Evolutionary conservation across 1,140 invertebrate species (phyloP).

Genomic region (Cataglyphis hispanica): DNA sequence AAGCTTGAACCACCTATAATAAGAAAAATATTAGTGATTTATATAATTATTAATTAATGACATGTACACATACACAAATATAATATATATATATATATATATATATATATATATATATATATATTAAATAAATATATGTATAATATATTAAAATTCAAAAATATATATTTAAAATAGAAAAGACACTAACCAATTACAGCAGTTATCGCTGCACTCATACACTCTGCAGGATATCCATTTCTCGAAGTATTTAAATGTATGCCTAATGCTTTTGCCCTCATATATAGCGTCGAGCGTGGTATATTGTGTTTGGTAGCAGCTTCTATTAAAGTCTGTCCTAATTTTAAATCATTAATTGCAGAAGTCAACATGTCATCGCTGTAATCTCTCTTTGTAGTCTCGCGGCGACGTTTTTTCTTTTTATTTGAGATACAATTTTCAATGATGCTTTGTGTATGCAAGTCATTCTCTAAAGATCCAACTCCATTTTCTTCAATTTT

Average conservation of each 20-base stretch:
- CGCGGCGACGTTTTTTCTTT: constrained; percentile 79
- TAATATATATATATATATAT: not conserved
- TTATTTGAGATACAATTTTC: constrained; percentile 67
- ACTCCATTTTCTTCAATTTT: constrained; percentile 67
- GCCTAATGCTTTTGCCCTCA: constrained; percentile 84
- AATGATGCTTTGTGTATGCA: constrained; percentile 39
- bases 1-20: constrained; percentile 84
- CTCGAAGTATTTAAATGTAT: constrained; percentile 83
- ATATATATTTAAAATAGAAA: not conserved
- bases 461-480: constrained; percentile 54
- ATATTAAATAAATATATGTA: too few relatives aligned
- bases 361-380: constrained; percentile 83
- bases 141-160: not conserved
- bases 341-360: constrained; percentile 83
- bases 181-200: constrained; percentile 82
- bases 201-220: constrained; percentile 85
- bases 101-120: not conserved
- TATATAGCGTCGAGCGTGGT: constrained; percentile 86
- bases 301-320: constrained; percentile 84
- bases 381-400: constrained; percentile 81
- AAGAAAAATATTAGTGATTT: constrained; percentile 40
- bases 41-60: not conserved
- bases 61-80: not conserved
- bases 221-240: constrained; percentile 85
- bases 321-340: constrained; percentile 83